phyloP scores from a whole-genome alignment of 2,888 invertebrate genomes.

The Adineta ricciae region DNA sequence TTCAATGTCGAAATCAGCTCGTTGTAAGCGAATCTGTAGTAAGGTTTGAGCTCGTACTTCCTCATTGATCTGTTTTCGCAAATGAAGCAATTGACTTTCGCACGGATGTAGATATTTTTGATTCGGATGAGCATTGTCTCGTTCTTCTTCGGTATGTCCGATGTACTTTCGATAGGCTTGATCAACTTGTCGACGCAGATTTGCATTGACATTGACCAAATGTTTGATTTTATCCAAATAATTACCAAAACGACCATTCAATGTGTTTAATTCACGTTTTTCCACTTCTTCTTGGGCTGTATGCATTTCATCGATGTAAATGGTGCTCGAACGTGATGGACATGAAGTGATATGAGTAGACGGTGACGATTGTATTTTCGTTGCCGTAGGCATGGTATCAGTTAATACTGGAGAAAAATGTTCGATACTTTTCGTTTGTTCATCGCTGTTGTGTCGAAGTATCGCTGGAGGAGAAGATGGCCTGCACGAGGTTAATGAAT shows the following conservation, averaged over 20 bases:
- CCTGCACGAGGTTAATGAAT: background rate
- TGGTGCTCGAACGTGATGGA: background rate
- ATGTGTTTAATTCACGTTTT: background rate
- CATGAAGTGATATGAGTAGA: background rate
- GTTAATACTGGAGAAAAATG: background rate
- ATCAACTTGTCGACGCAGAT: conserved; percentile 7
- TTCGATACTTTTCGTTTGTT: background rate
- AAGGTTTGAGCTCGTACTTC: background rate
- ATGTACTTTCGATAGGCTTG: background rate
- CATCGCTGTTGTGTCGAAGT: background rate
- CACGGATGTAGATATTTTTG: background rate
- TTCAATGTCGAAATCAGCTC: background rate
- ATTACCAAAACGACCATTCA: background rate
- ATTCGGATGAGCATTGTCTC: background rate
- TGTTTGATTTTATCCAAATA: background rate
- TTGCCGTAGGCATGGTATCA: background rate
- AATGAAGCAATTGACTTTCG: background rate
- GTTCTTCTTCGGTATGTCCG: background rate
- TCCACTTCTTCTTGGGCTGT: background rate
- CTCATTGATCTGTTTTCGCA: conserved; percentile 1
- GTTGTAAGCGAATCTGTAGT: conserved; percentile 3
- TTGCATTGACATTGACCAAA: background rate
- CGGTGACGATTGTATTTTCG: too few relatives aligned
- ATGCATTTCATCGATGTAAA: background rate
- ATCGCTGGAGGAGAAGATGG: background rate